Evolutionary conservation across 1,140 invertebrate genomes (phyloP), one percentile per base, ranked within the genome.

Genomic region (Solenopsis invicta): DNA sequence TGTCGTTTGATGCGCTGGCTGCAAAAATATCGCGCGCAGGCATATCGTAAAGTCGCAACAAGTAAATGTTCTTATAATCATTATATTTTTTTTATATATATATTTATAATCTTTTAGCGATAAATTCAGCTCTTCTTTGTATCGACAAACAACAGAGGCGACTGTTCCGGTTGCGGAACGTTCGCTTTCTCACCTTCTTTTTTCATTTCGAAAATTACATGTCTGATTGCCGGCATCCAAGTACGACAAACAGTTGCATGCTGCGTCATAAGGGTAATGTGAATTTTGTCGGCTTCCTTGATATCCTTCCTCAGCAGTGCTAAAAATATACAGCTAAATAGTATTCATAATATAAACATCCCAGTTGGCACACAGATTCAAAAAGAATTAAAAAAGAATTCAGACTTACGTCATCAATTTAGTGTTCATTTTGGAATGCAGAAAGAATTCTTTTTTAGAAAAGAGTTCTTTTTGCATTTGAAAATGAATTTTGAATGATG

Each of bases 161-260:
- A 62, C 41, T 67, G 34, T 18, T 80, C 6, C 21, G n/a, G 16
- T 37, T 87, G 52, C 16, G 13, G 24, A 21, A 29, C 56, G 50
- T 8, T 75, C 3, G 52, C 45, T 67, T 50, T 69, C 5, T 85
- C 66, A 34, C 54, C 69, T 88, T 91, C 92, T 16, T 77, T 89
- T 81, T 92, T 93, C 12, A 95, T 86, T 88, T 89, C 94, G 45
- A 94, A 90, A 78, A 96, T 95, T 9, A 96, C 72, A 64, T 95
- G 93, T 64, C 95, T 93, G 13, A 96, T 93, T 13, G 94, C 95
- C 34, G 94, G 90, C 90, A 96, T 96, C 95, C 96, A 96, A 24
- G 93, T 91, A 86, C 93, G 95, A 66, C 95, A 96, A 5, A 94
- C 8, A 29, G 90, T 89, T 41, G 94, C 93, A 88, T 96, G 88